Percentiles rank a stretch among this genome's conserved stretches.
Conservation (phyloP, 92 coral and sea anemone species). For the Zoanthus solanderi region DNA sequence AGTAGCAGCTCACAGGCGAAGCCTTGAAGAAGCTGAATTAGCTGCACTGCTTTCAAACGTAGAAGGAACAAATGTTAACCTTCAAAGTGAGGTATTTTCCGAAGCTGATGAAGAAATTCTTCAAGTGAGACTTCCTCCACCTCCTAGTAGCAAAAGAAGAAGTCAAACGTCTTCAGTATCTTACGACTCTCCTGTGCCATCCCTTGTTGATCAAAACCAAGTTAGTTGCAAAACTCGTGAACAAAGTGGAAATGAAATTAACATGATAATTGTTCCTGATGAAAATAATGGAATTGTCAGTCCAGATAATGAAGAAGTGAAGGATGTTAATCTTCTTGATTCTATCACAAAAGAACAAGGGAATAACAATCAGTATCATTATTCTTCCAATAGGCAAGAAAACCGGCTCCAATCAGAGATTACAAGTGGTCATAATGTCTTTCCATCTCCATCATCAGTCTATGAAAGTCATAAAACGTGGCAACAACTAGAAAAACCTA, state of each 20-base stretch:
- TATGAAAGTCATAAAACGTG: not conserved
- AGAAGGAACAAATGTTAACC: slow-evolving; percentile 34
- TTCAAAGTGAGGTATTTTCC: not conserved
- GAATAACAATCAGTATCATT: not conserved
- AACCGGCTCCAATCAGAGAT: not conserved
- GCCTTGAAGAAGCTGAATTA: slow-evolving; percentile 65
- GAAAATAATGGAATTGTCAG: slow-evolving; percentile 8
- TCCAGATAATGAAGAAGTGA: not conserved
- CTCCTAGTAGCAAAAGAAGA: slow-evolving; percentile 45
- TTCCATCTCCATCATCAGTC: not conserved
- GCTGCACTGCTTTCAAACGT: slow-evolving; percentile 29
- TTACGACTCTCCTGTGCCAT: slow-evolving; percentile 37
- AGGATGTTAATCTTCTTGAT: not conserved
- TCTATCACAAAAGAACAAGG: not conserved
- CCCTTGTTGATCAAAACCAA: slow-evolving; percentile 28
- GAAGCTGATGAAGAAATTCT: slow-evolving; percentile 41
- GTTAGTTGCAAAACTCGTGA: slow-evolving; percentile 14
- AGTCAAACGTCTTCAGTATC: slow-evolving; percentile 39
- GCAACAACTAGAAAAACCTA: not conserved
- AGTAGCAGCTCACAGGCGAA: slow-evolving; percentile 74
- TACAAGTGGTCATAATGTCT: not conserved
- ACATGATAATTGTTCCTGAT: not conserved
- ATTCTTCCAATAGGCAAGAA: not conserved
- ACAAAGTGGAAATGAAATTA: slow-evolving; percentile 25
- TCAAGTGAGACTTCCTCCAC: slow-evolving; percentile 34